These are phyloP conservation scores for Syrmaticus mikado DNA, from an alignment of 2,113 vertebrate genomes.

Conservation along the genomic window DNA sequence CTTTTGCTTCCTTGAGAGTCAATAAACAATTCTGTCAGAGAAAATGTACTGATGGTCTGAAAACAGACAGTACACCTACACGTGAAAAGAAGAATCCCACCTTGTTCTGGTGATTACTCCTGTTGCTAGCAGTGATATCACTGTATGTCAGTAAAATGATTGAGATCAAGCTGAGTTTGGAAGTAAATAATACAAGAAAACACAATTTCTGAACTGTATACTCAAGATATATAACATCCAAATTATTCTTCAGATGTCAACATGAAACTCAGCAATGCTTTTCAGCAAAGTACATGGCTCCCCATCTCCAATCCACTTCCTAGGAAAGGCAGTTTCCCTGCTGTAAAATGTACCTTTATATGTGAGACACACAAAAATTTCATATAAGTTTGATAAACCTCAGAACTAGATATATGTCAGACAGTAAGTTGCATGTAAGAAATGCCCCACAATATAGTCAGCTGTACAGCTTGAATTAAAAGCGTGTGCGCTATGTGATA, in stretches of 20 bases:
- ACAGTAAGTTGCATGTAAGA: not conserved
- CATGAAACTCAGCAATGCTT: not conserved
- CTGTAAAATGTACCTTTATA: not conserved
- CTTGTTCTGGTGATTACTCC: too few species aligned
- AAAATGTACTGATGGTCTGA: not conserved
- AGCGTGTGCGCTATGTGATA: not conserved
- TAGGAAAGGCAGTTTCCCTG: not conserved
- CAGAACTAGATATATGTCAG: not conserved
- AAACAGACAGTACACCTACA: not conserved
- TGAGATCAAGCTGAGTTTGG: not conserved
- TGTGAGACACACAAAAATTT: not conserved
- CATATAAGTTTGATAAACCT: not conserved
- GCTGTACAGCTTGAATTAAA: not conserved
- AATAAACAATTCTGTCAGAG: not conserved
- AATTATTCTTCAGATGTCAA: not conserved
- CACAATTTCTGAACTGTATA: not conserved
- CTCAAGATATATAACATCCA: not conserved
- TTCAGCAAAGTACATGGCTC: not conserved
- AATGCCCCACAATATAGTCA: not conserved
- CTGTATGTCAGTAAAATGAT: not conserved
- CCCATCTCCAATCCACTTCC: not conserved
- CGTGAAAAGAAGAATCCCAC: accelerated
- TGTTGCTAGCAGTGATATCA: not conserved
- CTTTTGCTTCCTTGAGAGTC: not conserved
- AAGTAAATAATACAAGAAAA: accelerated